Conservation (phyloP, 2,888 invertebrate genomes). For the Podabrus alpinus region DNA sequence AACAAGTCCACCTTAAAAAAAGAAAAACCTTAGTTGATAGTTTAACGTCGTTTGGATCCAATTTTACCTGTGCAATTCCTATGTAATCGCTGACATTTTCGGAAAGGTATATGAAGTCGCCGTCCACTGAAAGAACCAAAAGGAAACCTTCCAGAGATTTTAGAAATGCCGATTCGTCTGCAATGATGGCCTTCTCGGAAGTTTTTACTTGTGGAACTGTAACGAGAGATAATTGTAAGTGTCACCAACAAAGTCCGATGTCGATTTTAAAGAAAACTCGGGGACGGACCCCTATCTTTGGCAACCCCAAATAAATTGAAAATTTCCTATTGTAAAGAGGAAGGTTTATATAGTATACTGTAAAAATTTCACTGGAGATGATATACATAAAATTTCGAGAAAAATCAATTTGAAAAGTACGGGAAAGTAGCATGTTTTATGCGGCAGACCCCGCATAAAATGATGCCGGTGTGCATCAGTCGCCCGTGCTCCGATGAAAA, state of each 20-base stretch:
- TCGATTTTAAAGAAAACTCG: too few relatives aligned
- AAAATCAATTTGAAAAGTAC: too few relatives aligned
- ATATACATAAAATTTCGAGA: too few relatives aligned
- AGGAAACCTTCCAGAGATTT: constrained; percentile 91
- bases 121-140: constrained; percentile 82
- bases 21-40: constrained; percentile 26
- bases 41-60: neutral
- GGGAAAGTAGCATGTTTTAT: too few relatives aligned
- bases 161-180: constrained; percentile 67
- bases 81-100: constrained; percentile 90
- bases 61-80: constrained; percentile 87
- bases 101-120: constrained; percentile 90
- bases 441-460: too few relatives aligned
- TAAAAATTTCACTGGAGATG: too few relatives aligned
- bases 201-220: constrained; percentile 56
- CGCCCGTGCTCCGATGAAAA: too few relatives aligned
- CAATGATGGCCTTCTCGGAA: constrained; percentile 34
- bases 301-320: too few relatives aligned
- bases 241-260: neutral
- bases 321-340: too few relatives aligned
- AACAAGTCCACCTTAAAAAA: constrained; percentile 87
- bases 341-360: too few relatives aligned
- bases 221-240: constrained; percentile 28
- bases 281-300: too few relatives aligned
- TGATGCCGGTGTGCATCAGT: too few relatives aligned